Conservation (phyloP, 2,888 invertebrate genomes). For the Dendrolimus houi region DNA sequence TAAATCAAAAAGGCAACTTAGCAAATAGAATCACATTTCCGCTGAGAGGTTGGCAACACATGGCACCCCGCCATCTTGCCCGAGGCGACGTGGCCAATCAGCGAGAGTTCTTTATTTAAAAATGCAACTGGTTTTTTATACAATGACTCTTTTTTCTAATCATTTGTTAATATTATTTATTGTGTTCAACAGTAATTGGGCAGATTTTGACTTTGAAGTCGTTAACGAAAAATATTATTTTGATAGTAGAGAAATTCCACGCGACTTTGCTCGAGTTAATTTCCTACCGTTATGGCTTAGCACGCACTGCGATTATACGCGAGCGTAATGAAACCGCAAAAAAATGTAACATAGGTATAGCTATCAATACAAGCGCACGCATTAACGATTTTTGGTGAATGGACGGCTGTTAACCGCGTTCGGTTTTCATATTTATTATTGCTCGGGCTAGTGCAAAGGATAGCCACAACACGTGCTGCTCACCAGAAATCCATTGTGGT, state of each 20-base stretch:
- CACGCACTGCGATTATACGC: too few relatives aligned
- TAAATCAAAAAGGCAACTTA: conserved; percentile 48
- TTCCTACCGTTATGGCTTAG: too few relatives aligned
- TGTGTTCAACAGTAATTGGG: conserved; percentile 45
- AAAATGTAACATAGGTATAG: too few relatives aligned
- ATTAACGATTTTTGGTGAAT: too few relatives aligned
- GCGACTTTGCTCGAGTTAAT: background rate
- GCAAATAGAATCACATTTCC: conserved; percentile 65
- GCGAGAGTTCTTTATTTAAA: conserved; percentile 59
- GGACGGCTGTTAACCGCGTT: too few relatives aligned
- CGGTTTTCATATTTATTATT: too few relatives aligned
- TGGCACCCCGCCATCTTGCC: conserved; percentile 68
- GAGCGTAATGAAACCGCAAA: too few relatives aligned
- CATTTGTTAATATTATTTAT: conserved; percentile 38
- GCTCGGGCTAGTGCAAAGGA: too few relatives aligned
- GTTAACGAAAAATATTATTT: conserved; percentile 5
- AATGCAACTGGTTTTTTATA: conserved; percentile 33
- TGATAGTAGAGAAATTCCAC: background rate
- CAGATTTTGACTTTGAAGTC: conserved; percentile 20
- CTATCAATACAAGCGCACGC: too few relatives aligned
- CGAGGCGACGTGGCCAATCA: conserved; percentile 61
- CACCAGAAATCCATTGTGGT: too few relatives aligned
- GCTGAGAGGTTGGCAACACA: conserved; percentile 52
- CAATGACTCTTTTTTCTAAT: conserved; percentile 49
- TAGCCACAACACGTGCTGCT: too few relatives aligned